Evolutionary conservation across 2,113 vertebrate genomes (phyloP).

Genomic region (Marcusenius ussheri): DNA sequence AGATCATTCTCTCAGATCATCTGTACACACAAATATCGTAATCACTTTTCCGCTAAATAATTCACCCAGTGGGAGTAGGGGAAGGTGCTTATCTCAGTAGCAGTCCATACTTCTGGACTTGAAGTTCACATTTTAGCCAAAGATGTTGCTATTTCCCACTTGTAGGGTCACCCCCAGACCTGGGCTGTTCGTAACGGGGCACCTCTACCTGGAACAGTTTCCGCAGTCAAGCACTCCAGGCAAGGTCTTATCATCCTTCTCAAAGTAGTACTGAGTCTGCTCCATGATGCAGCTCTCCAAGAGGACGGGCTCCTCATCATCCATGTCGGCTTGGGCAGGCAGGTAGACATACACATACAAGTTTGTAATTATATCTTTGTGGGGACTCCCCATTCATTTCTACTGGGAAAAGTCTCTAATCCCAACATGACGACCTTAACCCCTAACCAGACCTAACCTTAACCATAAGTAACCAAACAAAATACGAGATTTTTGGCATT

Average conservation of each 20-base stretch:
- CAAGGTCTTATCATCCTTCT: slow-evolving; percentile 83
- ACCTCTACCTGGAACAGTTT: slow-evolving; percentile 88
- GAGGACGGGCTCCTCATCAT: slow-evolving; percentile 80
- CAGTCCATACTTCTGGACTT: neutral
- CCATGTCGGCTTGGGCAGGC: slow-evolving; percentile 67
- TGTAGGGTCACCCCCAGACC: neutral
- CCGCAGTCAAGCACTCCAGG: slow-evolving; percentile 83
- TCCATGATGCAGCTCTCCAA: slow-evolving; percentile 98
- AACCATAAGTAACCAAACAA: no score
- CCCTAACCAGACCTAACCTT: no score
- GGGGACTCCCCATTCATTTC: no score
- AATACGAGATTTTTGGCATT: no score
- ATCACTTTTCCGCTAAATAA: neutral
- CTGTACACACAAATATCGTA: slow-evolving; percentile 5
- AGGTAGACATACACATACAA: neutral
- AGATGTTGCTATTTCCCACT: neutral
- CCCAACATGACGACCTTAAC: no score
- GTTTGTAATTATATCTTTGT: no score
- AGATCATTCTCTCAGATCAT: slow-evolving; percentile 22
- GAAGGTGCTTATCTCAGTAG: neutral
- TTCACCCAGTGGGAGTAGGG: neutral
- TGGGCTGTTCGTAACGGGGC: neutral
- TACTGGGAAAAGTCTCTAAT: no score
- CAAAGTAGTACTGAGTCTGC: slow-evolving; percentile 97
- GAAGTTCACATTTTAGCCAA: neutral